A percentile compares a stretch with the other conserved stretches of the same genome.
Evolutionary conservation across 2,797 vertebrate species (phyloP).

Genomic region (Neoniphon sammara): DNA sequence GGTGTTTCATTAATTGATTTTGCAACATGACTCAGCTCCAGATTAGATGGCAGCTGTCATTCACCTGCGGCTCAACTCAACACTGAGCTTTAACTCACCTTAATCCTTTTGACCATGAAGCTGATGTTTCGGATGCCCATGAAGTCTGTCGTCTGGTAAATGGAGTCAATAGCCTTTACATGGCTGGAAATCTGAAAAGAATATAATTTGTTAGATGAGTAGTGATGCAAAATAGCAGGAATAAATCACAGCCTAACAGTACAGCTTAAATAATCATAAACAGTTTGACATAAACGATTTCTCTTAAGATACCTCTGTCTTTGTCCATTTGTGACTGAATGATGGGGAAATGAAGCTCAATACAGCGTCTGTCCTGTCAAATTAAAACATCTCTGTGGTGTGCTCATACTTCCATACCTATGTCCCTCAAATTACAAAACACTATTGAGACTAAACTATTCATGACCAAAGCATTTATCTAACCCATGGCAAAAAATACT

Average conservation of each 20-base stretch:
- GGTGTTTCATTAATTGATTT: slow-evolving; percentile 25
- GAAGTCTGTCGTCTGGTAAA: slow-evolving; percentile 97
- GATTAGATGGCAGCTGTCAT: slow-evolving; percentile 14
- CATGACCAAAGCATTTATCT: too few species aligned
- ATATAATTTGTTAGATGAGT: slow-evolving; percentile 9
- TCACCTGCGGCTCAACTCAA: slow-evolving; percentile 11
- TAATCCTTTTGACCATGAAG: slow-evolving; percentile 99
- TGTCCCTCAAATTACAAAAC: too few species aligned
- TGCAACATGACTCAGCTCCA: background rate
- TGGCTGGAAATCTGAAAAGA: slow-evolving; percentile 94
- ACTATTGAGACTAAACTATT: too few species aligned
- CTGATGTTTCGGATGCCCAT: slow-evolving; percentile 95
- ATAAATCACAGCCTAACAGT: background rate
- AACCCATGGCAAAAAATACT: background rate
- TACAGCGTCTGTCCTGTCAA: too few species aligned
- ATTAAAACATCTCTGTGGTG: too few species aligned
- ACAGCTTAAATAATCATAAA: background rate
- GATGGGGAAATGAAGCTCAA: too few species aligned
- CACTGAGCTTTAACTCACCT: slow-evolving; percentile 83
- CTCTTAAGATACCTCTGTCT: too few species aligned
- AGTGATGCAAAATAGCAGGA: background rate
- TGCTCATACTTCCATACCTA: too few species aligned
- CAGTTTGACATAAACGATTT: too few species aligned
- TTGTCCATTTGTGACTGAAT: too few species aligned
- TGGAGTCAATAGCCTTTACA: slow-evolving; percentile 94